Evolutionary conservation across 37 sponge, comb jelly and placozoan species (phyloP).

Genomic region (Lycopodina hypogea): DNA sequence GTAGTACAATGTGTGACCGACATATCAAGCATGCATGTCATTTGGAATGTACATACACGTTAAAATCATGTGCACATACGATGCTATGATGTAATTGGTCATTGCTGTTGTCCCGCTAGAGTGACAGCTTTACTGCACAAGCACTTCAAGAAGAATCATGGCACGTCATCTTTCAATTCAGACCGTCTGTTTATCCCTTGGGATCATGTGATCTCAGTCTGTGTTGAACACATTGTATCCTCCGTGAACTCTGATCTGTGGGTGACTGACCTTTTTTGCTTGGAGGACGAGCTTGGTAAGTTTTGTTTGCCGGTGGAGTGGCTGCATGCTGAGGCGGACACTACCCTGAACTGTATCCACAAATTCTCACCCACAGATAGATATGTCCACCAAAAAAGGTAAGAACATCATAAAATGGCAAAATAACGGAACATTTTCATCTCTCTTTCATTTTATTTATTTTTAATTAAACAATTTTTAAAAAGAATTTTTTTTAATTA

Average conservation of each 20-base stretch:
- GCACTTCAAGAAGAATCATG: background rate
- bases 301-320: slow-evolving; percentile 28
- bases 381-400: background rate
- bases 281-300: background rate
- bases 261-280: slow-evolving; percentile 9
- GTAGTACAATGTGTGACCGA: too few species aligned
- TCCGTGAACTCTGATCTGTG: slow-evolving; percentile 18
- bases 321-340: slow-evolving; percentile 44
- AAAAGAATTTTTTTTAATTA: too few species aligned
- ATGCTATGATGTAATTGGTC: too few species aligned
- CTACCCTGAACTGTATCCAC: background rate
- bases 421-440: too few species aligned
- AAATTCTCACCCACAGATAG: background rate
- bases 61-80: too few species aligned
- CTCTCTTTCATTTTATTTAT: too few species aligned
- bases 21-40: too few species aligned
- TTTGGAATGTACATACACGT: too few species aligned
- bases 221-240: slow-evolving; percentile 41
- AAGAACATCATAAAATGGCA: background rate
- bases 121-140: slow-evolving; percentile 26
- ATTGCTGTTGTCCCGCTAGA: background rate
- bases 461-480: too few species aligned
- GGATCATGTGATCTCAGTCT: slow-evolving; percentile 48
- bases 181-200: slow-evolving; percentile 27
- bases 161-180: background rate